Evolutionary conservation across 2,113 vertebrate species (phyloP).

Genomic region (Nematolebias whitei): DNA sequence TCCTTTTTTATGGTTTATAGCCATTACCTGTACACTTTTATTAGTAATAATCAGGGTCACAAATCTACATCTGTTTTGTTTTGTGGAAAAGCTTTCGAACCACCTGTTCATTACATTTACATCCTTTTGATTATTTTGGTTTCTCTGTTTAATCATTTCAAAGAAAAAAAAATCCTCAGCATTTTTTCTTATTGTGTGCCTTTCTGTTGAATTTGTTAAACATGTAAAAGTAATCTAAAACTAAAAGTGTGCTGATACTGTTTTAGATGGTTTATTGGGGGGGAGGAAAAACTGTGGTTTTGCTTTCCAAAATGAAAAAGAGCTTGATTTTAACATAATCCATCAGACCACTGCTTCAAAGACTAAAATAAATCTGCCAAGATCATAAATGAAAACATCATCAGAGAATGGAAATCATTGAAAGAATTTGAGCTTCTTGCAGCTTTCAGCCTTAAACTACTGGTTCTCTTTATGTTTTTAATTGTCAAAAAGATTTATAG

Average conservation of each 20-base stretch:
- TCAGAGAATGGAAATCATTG: background rate
- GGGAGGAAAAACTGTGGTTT: background rate
- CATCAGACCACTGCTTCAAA: background rate
- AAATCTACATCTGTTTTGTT: too few relatives aligned
- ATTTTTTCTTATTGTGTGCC: conserved; percentile 41
- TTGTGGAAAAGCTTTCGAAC: too few relatives aligned
- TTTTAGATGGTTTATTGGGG: background rate
- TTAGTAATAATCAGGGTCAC: too few relatives aligned
- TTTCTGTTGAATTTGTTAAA: conserved; percentile 25
- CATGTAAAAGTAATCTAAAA: background rate
- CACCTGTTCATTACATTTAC: too few relatives aligned
- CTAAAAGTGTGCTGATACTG: background rate
- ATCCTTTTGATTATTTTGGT: background rate
- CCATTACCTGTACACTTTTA: too few relatives aligned
- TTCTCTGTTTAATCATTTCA: too few relatives aligned
- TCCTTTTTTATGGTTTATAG: too few relatives aligned
- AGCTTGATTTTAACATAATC: background rate
- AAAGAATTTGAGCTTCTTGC: background rate
- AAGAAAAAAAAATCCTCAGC: background rate
- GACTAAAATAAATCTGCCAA: conserved; percentile 22
- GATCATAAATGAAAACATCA: conserved; percentile 15
- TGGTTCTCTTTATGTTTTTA: conserved; percentile 4
- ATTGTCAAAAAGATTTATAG: background rate
- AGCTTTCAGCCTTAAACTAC: background rate
- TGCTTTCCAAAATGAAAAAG: background rate